Base-by-base conservation (phyloP, 2,113 vertebrate genomes). In the Peromyscus polionotus region DNA sequence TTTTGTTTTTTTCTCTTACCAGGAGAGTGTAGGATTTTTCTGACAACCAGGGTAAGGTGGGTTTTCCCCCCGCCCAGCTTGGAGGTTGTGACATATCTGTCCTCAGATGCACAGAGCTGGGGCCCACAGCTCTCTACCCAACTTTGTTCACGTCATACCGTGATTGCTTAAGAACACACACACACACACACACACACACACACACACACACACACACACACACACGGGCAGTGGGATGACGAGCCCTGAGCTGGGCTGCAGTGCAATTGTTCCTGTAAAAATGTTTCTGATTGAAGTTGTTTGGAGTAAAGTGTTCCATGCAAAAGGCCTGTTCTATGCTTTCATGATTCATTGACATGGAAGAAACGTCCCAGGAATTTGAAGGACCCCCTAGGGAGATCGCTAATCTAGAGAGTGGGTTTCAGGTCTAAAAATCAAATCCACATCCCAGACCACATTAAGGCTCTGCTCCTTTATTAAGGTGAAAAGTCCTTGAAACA, bases 71-170 rank as follows among this genome's bases (percentile, higher is more conserved):
- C 51, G 10, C 51, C 10, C 0, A 2, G 76, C 22, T 16, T 6
- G 12, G 10, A 57, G 80, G 36, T 7, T 5, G 1, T 19, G 12
- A 5, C 0, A 0, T 1, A 0, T 14, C 12, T 2, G 1, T 16
- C 20, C n/a, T n/a, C 68, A 19, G 20, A 17, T 0, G 1, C 42
- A 31, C 12, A 2, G 85, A 45, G 7, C 13, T 45, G 0, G 10
- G 20, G 11, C 11, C 36, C 48, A 31, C 10, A 17, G 42, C 28
- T 1, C 7, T 28, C 45, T 5, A 1, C 48, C 17, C 59, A 22
- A 0, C 54, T 17, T 14, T 0, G 1, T 28, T 36, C 33, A 1
- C 0, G 17, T 22, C 11, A 10, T 22, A 16, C 19, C 22, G 0
- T 1, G 48, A 24, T 2, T 28, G 26, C 33, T 85, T 42, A 33